These are phyloP conservation scores for Zoanthus solanderi DNA, from an alignment of 92 coral and sea anemone genomes.

Conservation along the genomic window DNA sequence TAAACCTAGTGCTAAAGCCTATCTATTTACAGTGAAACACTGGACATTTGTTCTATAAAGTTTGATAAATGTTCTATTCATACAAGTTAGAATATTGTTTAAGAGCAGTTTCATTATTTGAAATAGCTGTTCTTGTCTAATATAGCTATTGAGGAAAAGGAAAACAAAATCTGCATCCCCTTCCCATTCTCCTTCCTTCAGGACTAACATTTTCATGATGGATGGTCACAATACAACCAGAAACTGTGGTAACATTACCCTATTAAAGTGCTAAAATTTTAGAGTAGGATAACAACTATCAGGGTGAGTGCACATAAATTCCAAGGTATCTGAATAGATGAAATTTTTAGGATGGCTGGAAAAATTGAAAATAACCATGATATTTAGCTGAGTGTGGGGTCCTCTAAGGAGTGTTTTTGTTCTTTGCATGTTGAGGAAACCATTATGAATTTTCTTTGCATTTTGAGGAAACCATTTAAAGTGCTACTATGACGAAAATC, in stretches of 20 bases:
- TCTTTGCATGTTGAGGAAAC: constrained; percentile 7
- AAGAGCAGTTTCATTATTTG: too few relatives aligned
- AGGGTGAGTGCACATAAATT: constrained; percentile 13
- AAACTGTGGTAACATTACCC: too few relatives aligned
- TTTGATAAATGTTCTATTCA: too few relatives aligned
- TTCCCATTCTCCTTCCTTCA: too few relatives aligned
- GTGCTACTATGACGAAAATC: too few relatives aligned
- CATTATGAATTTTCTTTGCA: constrained; percentile 11
- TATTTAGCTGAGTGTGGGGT: neutral
- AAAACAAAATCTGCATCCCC: too few relatives aligned
- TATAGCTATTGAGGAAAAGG: too few relatives aligned
- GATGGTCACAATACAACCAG: too few relatives aligned
- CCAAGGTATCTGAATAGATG: constrained; percentile 11
- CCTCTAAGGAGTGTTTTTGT: constrained; percentile 18
- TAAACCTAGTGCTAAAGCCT: neutral
- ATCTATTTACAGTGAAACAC: too few relatives aligned
- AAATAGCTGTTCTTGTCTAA: too few relatives aligned
- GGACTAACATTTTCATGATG: neutral
- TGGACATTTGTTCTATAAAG: too few relatives aligned
- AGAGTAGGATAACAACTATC: constrained; percentile 4
- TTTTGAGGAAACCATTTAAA: constrained; percentile 6
- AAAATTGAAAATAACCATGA: constrained; percentile 6
- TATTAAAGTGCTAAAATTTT: neutral
- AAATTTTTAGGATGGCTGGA: constrained; percentile 6
- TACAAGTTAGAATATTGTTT: too few relatives aligned